Evolutionary conservation across 2,113 vertebrate species (phyloP).

Genomic region (Mastomys coucha): DNA sequence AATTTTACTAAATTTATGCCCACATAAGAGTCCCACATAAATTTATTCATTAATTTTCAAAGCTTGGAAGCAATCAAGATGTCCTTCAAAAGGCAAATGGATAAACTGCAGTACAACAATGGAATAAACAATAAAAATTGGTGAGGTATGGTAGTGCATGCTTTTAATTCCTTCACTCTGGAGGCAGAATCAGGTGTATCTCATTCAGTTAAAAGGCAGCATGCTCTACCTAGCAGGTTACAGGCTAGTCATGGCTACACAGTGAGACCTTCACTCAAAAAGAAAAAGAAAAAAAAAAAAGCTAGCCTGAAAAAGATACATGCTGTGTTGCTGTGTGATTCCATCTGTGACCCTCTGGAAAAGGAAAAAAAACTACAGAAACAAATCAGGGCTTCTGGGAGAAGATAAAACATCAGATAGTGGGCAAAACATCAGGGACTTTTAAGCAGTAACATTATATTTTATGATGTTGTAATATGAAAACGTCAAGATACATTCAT

Average conservation of each 20-base stretch:
- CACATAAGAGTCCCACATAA: neutral
- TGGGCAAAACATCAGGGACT: neutral
- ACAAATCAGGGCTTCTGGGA: neutral
- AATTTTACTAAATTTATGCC: slow-evolving; percentile 32
- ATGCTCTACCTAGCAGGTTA: neutral
- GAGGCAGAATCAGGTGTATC: neutral
- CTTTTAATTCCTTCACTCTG: neutral
- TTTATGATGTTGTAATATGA: neutral
- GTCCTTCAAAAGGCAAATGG: neutral
- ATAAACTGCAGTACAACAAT: neutral
- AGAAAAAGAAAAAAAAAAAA: slow-evolving; percentile 1
- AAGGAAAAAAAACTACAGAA: neutral
- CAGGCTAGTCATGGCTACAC: neutral
- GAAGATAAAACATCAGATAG: neutral
- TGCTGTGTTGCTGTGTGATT: neutral
- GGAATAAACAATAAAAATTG: slow-evolving; percentile 28
- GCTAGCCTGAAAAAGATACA: neutral
- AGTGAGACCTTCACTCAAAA: neutral
- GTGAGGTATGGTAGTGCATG: neutral
- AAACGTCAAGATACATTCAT: neutral
- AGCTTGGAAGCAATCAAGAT: neutral
- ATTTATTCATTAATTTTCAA: slow-evolving; percentile 17
- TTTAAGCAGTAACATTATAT: slow-evolving; percentile 1
- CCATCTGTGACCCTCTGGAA: neutral
- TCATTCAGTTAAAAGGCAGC: neutral